Conservation (phyloP, 2,797 vertebrate species). For the Chloroceryle inda region DNA sequence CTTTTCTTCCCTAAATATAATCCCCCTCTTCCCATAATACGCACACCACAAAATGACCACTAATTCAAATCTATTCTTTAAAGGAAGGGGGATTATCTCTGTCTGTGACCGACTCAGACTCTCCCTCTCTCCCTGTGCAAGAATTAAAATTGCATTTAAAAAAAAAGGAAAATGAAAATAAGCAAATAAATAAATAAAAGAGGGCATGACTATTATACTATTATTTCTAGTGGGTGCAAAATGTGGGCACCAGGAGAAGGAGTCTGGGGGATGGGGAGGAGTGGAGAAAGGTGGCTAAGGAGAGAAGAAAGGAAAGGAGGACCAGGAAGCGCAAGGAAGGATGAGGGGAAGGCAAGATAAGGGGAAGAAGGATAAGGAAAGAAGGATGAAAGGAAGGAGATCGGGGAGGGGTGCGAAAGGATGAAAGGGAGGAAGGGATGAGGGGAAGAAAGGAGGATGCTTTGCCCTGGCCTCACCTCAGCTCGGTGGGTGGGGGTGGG, state of each 20-base stretch:
- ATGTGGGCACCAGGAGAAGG: conserved; percentile 33
- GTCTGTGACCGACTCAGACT: conserved; percentile 4
- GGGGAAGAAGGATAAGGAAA: conserved; percentile 23
- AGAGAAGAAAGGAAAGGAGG: conserved; percentile 72
- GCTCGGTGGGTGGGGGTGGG: conserved; percentile 71
- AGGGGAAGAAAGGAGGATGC: conserved; percentile 74
- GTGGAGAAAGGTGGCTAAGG: conserved; percentile 65
- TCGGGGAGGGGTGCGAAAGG: background rate
- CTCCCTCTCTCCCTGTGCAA: background rate
- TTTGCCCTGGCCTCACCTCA: conserved; percentile 82
- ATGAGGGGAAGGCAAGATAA: conserved; percentile 20
- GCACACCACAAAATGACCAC: conserved; percentile 28
- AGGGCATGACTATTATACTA: conserved; percentile 60
- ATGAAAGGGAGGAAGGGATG: conserved; percentile 49
- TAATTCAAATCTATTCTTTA: conserved; percentile 55
- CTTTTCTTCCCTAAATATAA: conserved; percentile 15
- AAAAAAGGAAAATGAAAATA: background rate
- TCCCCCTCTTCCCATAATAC: background rate
- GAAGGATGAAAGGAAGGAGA: conserved; percentile 43
- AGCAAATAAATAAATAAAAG: no score
- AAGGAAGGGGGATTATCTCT: conserved; percentile 40
- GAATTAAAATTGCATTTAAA: background rate
- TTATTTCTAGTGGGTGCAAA: conserved; percentile 55
- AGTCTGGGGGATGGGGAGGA: conserved; percentile 68
- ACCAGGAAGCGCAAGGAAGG: conserved; percentile 37